Base-by-base conservation (phyloP, 2,113 vertebrate genomes). In the Hylia prasina region DNA sequence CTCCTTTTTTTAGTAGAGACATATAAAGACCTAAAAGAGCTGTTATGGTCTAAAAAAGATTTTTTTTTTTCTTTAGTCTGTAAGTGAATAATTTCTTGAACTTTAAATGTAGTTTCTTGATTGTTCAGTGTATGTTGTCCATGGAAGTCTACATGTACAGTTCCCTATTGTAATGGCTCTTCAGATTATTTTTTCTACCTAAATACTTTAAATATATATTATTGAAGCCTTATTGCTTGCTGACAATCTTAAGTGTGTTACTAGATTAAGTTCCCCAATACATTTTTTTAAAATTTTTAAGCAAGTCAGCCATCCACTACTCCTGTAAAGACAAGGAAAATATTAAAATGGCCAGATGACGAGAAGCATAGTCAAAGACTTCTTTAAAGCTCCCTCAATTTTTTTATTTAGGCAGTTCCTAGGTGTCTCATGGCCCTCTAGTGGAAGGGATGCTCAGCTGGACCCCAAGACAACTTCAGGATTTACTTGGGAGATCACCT, bases 381-480 rank as follows among this genome's bases (percentile, higher is more conserved):
- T 93, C 81, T 96, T 96, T 96, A 97, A 96, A 98, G 97, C 95
- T 97, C 96, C 97, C 95, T 97, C 97, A 97, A 91, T 98, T 92
- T 97, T 96, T 98, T 95, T 96, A 92, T 98, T 94, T 98, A 98
- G 97, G 97, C 96, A 97, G 97, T 94, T 97, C 95, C 92, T 97
- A 98, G 93, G 96, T 98, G 94, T 97, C 93, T 96, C 93, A 97
- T 97, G 97, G 97, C 95, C 98, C 97, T 97, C 96, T 97, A 98
- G 97, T 97, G 97, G 97, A 98, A 97, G 97, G 97, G 97, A 97
- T 97, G 96, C 94, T 97, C 96, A 98, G 96, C 97, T 97, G 97
- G 97, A 98, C 86, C 88, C 90, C 97, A 96, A 96, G 97, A 91
- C 97, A 98, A 94, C 95, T 93, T 90, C 92, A 98, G 97, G 95